These are phyloP conservation scores for Vespertilio murinus DNA, from an alignment of 2,797 vertebrate genomes.

Conservation along the genomic window DNA sequence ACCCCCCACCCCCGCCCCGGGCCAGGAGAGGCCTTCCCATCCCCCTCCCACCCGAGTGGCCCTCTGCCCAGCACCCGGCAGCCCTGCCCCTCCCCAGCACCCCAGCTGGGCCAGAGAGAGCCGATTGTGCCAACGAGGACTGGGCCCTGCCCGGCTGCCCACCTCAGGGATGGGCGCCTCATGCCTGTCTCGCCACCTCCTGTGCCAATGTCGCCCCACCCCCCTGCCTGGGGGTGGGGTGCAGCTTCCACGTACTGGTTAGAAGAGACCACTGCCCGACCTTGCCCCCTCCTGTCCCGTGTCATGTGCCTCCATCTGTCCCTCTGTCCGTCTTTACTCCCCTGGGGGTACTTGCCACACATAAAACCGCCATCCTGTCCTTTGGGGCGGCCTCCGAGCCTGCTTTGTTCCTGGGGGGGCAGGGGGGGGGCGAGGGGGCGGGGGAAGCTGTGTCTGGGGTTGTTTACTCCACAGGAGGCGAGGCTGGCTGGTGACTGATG, in stretches of 20 bases:
- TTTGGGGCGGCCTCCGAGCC: constrained; percentile 60
- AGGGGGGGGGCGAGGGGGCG: background rate
- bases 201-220: constrained; percentile 73
- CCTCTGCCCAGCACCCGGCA: constrained; percentile 58
- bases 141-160: constrained; percentile 74
- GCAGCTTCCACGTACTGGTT: constrained; percentile 68
- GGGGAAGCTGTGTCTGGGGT: background rate
- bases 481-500: background rate
- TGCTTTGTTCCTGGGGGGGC: constrained; percentile 42
- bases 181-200: constrained; percentile 77
- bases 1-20: background rate
- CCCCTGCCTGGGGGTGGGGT: constrained; percentile 16
- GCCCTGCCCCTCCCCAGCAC: constrained; percentile 63
- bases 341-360: constrained; percentile 72
- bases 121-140: constrained; percentile 78
- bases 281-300: constrained; percentile 29
- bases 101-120: constrained; percentile 77
- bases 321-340: constrained; percentile 69
- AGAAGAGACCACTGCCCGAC: constrained; percentile 71
- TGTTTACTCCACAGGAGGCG: background rate
- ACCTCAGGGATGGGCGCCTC: constrained; percentile 73
- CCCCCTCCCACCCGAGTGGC: background rate
- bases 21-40: constrained; percentile 43
- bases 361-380: constrained; percentile 73
- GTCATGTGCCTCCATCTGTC: constrained; percentile 46